These are phyloP conservation scores for Eueides isabella DNA, from an alignment of 1,140 invertebrate species.

Conservation along the genomic window DNA sequence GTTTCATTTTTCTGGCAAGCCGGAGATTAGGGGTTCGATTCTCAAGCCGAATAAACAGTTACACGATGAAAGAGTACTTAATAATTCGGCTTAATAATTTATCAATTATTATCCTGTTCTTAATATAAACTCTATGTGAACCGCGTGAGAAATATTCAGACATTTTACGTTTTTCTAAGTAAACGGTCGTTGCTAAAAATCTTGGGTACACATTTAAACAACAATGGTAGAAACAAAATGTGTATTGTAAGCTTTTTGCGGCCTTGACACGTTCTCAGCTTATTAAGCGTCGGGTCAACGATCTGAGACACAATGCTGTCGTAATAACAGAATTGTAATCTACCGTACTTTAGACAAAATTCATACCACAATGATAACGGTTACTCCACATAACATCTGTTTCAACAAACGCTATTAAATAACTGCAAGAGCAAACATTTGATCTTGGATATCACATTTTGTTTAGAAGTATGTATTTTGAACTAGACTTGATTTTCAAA, in stretches of 20 bases:
- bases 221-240: constrained; percentile 12
- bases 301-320: constrained; percentile 12
- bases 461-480: not conserved
- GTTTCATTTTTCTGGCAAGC: not conserved
- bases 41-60: not conserved
- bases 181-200: not conserved
- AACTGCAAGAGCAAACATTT: not conserved
- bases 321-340: constrained; percentile 22
- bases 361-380: constrained; percentile 25
- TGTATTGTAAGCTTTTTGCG: constrained; percentile 8
- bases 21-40: not conserved
- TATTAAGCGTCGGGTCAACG: constrained; percentile 23
- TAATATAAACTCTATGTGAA: not conserved
- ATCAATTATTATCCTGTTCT: not conserved
- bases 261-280: constrained; percentile 25
- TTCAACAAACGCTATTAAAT: constrained; percentile 22
- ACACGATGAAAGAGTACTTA: not conserved
- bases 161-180: not conserved
- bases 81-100: too few species aligned
- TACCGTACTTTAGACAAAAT: constrained; percentile 1
- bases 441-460: not conserved
- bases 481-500: not conserved
- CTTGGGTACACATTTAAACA: not conserved
- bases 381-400: constrained; percentile 18
- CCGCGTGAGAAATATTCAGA: not conserved